phyloP scores from a whole-genome alignment of 2,113 vertebrate genomes.

The Girardinichthys multiradiatus region DNA sequence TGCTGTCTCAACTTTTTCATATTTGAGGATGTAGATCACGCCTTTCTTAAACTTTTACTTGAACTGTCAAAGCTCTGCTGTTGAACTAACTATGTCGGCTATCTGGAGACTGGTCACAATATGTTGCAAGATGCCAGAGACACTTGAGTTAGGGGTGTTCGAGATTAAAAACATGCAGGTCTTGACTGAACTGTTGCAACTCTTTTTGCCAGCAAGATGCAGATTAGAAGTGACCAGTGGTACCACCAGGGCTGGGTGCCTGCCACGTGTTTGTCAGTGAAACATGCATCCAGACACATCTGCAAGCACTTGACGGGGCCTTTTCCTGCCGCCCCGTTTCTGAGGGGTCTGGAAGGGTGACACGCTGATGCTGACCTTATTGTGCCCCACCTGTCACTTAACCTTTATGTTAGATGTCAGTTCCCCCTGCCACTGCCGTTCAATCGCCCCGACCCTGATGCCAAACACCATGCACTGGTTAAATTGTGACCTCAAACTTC shows the following conservation, averaged over 20 bases:
- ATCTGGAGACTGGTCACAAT: slow-evolving; percentile 60
- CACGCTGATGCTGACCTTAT: slow-evolving; percentile 76
- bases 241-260: slow-evolving; percentile 78
- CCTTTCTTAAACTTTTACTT: not conserved
- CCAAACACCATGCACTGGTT: slow-evolving; percentile 56
- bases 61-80: slow-evolving; percentile 7
- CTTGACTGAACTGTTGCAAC: slow-evolving; percentile 57
- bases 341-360: slow-evolving; percentile 79
- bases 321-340: slow-evolving; percentile 75
- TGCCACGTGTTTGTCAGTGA: slow-evolving; percentile 78
- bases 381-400: slow-evolving; percentile 82
- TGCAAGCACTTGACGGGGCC: slow-evolving; percentile 83
- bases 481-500: slow-evolving; percentile 71
- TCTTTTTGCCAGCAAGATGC: slow-evolving; percentile 64
- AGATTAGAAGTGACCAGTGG: slow-evolving; percentile 81
- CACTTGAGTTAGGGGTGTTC: slow-evolving; percentile 41
- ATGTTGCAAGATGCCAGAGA: slow-evolving; percentile 52
- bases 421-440: slow-evolving; percentile 66
- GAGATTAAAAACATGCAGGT: slow-evolving; percentile 43
- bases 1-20: not conserved
- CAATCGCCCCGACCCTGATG: slow-evolving; percentile 65
- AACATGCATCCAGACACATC: slow-evolving; percentile 81
- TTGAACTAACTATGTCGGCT: slow-evolving; percentile 33
- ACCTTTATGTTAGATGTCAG: slow-evolving; percentile 81
- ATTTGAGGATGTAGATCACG: not conserved